Evolutionary conservation across 1,140 invertebrate genomes (phyloP).

Genomic region (Apocrypta bakeri): DNA sequence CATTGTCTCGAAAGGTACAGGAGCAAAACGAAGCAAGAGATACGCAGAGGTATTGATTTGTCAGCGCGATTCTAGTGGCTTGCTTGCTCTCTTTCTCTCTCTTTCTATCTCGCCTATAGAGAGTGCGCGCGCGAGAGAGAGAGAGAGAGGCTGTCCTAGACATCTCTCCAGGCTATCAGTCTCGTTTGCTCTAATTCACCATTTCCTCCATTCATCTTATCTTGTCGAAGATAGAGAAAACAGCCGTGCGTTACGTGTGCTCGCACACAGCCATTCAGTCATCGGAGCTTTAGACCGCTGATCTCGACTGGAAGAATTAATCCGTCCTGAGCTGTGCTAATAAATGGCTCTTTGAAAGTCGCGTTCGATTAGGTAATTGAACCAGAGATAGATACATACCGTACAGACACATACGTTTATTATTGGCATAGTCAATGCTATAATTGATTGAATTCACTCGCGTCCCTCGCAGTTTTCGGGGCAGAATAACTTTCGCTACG

Average conservation of each 20-base stretch:
- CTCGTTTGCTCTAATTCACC: conserved; percentile 63
- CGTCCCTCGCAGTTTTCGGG: background rate
- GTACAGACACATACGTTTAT: too few relatives aligned
- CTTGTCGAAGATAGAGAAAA: conserved; percentile 44
- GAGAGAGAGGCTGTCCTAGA: conserved; percentile 36
- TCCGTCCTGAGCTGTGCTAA: background rate
- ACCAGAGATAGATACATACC: too few relatives aligned
- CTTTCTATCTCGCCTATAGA: too few relatives aligned
- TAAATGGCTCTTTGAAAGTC: background rate
- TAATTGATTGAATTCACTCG: background rate
- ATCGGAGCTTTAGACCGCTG: too few relatives aligned
- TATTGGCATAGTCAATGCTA: background rate
- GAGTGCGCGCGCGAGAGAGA: background rate
- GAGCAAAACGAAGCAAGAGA: background rate
- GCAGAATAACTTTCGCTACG: background rate
- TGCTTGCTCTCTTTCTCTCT: too few relatives aligned
- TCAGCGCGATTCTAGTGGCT: conserved; percentile 27
- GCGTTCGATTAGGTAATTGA: background rate
- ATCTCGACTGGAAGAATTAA: background rate
- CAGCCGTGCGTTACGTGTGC: conserved; percentile 34
- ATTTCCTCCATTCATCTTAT: conserved; percentile 58
- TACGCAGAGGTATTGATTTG: conserved; percentile 50
- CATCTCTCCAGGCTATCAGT: conserved; percentile 56
- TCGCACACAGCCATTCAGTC: background rate
- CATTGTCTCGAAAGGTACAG: conserved; percentile 19